phyloP scores from a whole-genome alignment of 2,888 invertebrate species.

The Phyllotreta cruciferae region DNA sequence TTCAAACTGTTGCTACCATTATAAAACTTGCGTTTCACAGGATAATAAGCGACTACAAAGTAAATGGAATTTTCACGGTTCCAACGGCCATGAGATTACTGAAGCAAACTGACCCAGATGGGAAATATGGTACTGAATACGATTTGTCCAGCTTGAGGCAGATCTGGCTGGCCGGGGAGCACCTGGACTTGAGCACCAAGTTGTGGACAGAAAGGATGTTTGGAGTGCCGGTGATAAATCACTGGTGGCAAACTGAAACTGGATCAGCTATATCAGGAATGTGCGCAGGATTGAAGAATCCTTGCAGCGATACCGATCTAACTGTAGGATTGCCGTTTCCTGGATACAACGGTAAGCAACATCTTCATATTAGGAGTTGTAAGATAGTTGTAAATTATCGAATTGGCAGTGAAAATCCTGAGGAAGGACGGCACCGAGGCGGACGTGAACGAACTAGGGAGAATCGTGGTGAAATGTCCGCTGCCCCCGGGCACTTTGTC shows the following conservation, averaged over 20 bases:
- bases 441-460: constrained; percentile 76
- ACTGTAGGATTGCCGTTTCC: constrained; percentile 86
- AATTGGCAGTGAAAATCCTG: constrained; percentile 68
- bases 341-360: constrained; percentile 79
- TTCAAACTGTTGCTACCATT: too few relatives aligned
- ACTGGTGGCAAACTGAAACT: constrained; percentile 98
- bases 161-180: constrained; percentile 90
- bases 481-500: constrained; percentile 89
- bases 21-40: too few relatives aligned
- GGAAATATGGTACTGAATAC: constrained; percentile 71
- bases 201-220: constrained; percentile 76
- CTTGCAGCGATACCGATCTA: constrained; percentile 64
- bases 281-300: constrained; percentile 77
- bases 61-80: constrained; percentile 86
- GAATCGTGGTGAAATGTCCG: constrained; percentile 84
- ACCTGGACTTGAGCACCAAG: constrained; percentile 91
- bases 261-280: constrained; percentile 89
- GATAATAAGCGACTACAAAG: constrained; percentile 85
- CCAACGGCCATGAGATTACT: constrained; percentile 90
- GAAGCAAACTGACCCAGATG: constrained; percentile 79
- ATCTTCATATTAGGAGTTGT: not conserved
- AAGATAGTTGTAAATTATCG: not conserved
- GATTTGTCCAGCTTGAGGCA: constrained; percentile 73
- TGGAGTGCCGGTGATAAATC: constrained; percentile 81
- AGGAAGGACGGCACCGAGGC: constrained; percentile 75